These are phyloP conservation scores for Myopa testacea DNA, from an alignment of 2,888 invertebrate genomes.

Conservation along the genomic window DNA sequence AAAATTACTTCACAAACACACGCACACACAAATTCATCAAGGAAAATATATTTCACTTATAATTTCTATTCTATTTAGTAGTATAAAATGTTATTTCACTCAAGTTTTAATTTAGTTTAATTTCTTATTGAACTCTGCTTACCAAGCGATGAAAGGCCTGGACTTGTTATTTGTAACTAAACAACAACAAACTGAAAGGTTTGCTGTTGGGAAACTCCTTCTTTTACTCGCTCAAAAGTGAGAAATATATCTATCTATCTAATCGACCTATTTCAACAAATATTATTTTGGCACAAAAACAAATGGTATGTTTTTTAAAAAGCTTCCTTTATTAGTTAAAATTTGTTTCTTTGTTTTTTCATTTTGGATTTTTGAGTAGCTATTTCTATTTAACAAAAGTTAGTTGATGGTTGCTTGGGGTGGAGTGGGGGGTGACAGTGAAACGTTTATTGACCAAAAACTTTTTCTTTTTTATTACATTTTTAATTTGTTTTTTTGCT, in stretches of 20 bases:
- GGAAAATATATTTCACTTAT: constrained; percentile 4
- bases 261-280: not conserved
- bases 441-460: too few species aligned
- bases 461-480: too few species aligned
- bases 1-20: constrained; percentile 35
- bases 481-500: too few species aligned
- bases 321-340: constrained; percentile 4
- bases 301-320: constrained; percentile 10
- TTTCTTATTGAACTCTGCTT: constrained; percentile 25
- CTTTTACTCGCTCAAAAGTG: constrained; percentile 45
- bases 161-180: constrained; percentile 44
- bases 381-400: not conserved
- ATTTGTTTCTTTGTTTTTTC: not conserved
- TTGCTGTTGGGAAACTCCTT: constrained; percentile 47
- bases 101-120: constrained; percentile 6
- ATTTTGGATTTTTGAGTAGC: not conserved
- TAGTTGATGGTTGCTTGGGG: too few species aligned
- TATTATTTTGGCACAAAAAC: constrained; percentile 10
- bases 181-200: constrained; percentile 30
- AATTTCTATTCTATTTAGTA: constrained; percentile 9
- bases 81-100: constrained; percentile 9
- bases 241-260: not conserved
- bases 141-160: constrained; percentile 48
- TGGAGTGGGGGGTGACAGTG: too few species aligned
- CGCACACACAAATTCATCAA: constrained; percentile 23